phyloP scores from a whole-genome alignment of 2,113 vertebrate genomes.

The Lagenorhynchus albirostris region DNA sequence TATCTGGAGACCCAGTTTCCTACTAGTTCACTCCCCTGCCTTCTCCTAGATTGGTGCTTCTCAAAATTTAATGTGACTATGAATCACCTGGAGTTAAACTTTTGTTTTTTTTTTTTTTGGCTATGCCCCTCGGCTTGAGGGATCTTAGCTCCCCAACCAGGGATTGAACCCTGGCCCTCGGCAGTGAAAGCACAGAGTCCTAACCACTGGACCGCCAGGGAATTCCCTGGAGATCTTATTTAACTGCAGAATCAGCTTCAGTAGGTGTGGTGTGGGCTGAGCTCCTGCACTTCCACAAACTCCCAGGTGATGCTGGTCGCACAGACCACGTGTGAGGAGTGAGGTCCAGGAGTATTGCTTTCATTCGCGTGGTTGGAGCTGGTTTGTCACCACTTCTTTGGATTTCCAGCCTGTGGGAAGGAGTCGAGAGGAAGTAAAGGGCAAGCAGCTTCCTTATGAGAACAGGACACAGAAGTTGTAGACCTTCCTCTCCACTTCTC shows the following conservation, averaged over 20 bases:
- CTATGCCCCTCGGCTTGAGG: not conserved
- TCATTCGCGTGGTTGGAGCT: not conserved
- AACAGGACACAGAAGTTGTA: not conserved
- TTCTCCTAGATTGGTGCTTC: not conserved
- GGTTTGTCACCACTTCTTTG: not conserved
- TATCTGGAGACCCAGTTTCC: not conserved
- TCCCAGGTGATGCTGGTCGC: not conserved
- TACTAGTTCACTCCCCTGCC: not conserved
- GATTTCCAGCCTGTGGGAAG: not conserved
- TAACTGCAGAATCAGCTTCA: not conserved
- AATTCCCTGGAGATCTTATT: not conserved
- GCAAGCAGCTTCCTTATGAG: not conserved
- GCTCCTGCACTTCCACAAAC: not conserved
- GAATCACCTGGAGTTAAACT: not conserved
- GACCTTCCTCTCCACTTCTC: not conserved
- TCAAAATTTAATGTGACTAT: not conserved
- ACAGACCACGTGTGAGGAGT: not conserved
- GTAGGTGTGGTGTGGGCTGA: accelerated
- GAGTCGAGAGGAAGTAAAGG: not conserved
- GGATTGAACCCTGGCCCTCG: not conserved
- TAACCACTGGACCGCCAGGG: not conserved
- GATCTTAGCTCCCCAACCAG: not conserved
- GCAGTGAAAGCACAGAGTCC: not conserved
- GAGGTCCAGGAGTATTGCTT: not conserved
- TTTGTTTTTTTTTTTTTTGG: not conserved